Percentiles rank a stretch among this genome's conserved stretches.
Conservation (phyloP, 2,113 vertebrate species). For the Melospiza georgiana region DNA sequence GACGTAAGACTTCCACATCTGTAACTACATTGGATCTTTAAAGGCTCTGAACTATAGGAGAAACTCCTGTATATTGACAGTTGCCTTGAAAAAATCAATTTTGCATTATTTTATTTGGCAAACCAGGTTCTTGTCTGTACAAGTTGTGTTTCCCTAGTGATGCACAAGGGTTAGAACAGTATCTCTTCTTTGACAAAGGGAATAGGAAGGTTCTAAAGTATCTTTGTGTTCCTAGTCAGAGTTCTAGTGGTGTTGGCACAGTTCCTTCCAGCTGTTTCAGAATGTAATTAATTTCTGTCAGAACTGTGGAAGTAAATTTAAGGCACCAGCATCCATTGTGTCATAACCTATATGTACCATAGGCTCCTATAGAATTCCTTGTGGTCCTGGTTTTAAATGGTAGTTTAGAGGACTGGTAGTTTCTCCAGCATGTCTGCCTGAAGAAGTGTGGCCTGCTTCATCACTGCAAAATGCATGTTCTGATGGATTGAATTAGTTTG, state of each 20-base stretch:
- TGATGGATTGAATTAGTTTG: neutral
- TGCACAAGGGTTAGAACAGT: neutral
- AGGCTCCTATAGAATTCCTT: neutral
- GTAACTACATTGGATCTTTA: neutral
- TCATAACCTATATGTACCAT: neutral
- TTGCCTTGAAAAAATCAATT: neutral
- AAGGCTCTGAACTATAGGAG: neutral
- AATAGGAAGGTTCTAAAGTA: neutral
- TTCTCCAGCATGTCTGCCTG: neutral
- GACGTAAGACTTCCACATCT: neutral
- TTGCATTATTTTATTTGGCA: neutral
- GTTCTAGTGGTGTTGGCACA: neutral
- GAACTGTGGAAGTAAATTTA: neutral
- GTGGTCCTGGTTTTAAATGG: neutral
- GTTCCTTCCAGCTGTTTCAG: neutral
- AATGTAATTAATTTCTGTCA: neutral
- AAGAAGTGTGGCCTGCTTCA: neutral
- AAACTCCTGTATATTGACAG: neutral
- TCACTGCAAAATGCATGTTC: neutral
- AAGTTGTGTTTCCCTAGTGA: neutral
- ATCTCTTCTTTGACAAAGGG: neutral
- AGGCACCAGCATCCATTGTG: neutral
- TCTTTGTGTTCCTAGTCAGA: neutral
- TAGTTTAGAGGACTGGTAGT: neutral
- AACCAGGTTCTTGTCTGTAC: neutral